Evolutionary conservation across 1,140 invertebrate species (phyloP), one percentile per base, ranked within the genome.

Genomic region (Cardiocondyla obscurior): DNA sequence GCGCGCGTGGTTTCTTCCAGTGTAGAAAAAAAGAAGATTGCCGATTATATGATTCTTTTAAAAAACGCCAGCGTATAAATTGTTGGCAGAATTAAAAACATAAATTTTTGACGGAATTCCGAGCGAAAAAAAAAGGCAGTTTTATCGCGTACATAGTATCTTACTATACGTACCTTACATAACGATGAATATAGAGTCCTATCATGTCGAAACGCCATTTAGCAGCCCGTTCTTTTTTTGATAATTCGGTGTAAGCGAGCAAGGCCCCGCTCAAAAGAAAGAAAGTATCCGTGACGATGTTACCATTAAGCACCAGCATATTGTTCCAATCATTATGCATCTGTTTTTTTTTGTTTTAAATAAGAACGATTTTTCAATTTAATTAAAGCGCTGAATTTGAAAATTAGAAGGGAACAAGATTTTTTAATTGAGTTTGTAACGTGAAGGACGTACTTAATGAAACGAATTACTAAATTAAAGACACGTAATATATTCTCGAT

Each of bases 261-360:
- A 95, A 85, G 0, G 94, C 84, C 7, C 95, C 95, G 89, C 95
- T 95, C 57, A 93, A 85, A 10, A 95, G 83, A 72, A 95, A 95
- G 88, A 95, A 95, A 0, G 94, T 93, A 82, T 95, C 95, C 0
- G 95, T 95, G 10, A 94, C 91, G n/a, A 95, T 92, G 30, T 94
- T 93, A 0, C 92, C 94, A 85, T 95, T 92, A 1, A 93, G 76
- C 0, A 92, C 70, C 2, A 95, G 65, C 72, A 92, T 83, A 58
- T 83, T 91, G n/a, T 42, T 82, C 92, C 92, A 93, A 39, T 84
- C 65, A 30, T 85, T 42, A 60, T 93, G 91, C 84, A 92, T 85
- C 91, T 93, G n/a, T n/a, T n/a, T n/a, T n/a, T n/a, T n/a, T n/a
- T n/a, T n/a, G n/a, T 76, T 67, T 58, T 1, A 3, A 44, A 42